Conservation (phyloP, 2,113 vertebrate genomes). For the Crotalus horridus region DNA sequence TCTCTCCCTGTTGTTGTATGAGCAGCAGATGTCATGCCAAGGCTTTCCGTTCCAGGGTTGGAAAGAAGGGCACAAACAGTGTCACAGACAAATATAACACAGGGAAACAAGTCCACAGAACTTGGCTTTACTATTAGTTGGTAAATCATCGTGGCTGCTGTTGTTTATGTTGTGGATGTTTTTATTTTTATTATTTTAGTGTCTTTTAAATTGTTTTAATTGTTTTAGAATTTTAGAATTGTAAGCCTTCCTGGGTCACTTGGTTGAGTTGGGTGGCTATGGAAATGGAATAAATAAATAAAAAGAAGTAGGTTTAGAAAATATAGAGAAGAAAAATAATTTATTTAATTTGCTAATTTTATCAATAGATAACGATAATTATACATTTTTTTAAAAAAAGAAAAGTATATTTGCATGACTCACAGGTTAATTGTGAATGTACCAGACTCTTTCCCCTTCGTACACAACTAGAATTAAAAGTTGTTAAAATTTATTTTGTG, state of each 20-base stretch:
- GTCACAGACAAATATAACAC: background rate
- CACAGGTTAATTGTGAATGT: background rate
- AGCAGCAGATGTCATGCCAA: background rate
- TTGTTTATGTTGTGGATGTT: background rate
- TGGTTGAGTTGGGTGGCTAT: background rate
- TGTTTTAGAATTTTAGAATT: background rate
- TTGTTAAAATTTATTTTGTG: background rate
- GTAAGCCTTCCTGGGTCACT: background rate
- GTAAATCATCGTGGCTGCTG: background rate
- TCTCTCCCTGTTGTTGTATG: background rate
- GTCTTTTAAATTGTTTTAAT: background rate
- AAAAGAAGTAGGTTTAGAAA: background rate
- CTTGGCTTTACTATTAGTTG: background rate
- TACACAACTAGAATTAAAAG: background rate
- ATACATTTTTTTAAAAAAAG: background rate
- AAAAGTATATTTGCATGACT: background rate
- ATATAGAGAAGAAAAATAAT: background rate
- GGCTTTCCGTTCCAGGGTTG: fast-evolving
- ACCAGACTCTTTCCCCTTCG: background rate
- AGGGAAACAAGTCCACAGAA: background rate
- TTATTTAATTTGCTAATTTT: background rate
- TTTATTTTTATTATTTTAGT: background rate
- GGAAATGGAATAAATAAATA: background rate
- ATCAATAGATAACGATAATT: background rate
- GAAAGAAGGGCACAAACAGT: background rate